Conservation (phyloP, 2,888 invertebrate species). For the Ptilodon capucinus region DNA sequence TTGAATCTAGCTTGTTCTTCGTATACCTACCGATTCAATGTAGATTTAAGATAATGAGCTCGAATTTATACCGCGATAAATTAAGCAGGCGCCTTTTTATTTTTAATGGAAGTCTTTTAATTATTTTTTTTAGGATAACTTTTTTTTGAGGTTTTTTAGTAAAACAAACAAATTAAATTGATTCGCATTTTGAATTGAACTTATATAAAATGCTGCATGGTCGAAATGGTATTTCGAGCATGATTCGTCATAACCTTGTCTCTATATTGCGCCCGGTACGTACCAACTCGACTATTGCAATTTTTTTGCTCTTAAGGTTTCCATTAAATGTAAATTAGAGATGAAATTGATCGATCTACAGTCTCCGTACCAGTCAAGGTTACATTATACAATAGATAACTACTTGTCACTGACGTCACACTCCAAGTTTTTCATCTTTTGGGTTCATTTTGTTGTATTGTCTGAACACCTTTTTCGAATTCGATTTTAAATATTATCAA, state of each 20-base stretch:
- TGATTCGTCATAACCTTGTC: conserved; percentile 47
- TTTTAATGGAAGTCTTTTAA: background rate
- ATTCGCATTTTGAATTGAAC: background rate
- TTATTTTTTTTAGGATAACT: background rate
- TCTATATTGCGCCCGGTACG: conserved; percentile 29
- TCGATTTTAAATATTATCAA: conserved; percentile 28
- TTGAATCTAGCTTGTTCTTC: conserved; percentile 16
- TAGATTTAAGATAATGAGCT: conserved; percentile 25
- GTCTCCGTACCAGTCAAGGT: conserved; percentile 39
- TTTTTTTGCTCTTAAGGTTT: conserved; percentile 49
- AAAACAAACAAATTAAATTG: background rate
- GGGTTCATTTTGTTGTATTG: conserved; percentile 19
- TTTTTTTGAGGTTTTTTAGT: background rate
- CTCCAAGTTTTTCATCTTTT: conserved; percentile 20
- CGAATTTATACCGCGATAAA: conserved; percentile 8
- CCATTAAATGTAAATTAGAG: conserved; percentile 58
- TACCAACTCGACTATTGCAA: conserved; percentile 25
- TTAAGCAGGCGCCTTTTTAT: conserved; percentile 6
- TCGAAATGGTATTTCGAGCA: conserved; percentile 18
- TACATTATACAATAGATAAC: conserved; percentile 34
- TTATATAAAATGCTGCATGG: conserved; percentile 20
- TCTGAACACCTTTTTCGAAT: conserved; percentile 13
- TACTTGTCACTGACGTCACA: conserved; percentile 39
- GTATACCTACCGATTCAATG: conserved; percentile 17
- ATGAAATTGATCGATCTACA: conserved; percentile 54